These are phyloP conservation scores for Nowickia ferox DNA, from an alignment of 2,888 invertebrate species.

Conservation along the genomic window DNA sequence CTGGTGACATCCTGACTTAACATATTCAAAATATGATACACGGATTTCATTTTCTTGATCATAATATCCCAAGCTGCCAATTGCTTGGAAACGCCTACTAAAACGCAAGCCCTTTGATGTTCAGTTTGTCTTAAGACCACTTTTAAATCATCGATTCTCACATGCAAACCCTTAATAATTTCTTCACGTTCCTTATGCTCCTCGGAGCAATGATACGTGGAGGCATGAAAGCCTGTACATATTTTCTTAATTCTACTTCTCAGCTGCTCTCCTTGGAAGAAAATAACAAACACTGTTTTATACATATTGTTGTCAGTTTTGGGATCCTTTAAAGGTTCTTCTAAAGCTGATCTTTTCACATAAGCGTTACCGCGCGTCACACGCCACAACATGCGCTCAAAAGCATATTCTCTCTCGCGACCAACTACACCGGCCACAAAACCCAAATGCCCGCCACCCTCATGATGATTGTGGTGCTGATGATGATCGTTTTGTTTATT, in stretches of 20 bases:
- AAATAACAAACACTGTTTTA: slow-evolving; percentile 93
- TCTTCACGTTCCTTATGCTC: slow-evolving; percentile 90
- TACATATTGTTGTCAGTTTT: slow-evolving; percentile 88
- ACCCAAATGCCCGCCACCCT: slow-evolving; percentile 84
- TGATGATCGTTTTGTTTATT: slow-evolving; percentile 77
- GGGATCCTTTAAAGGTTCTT: slow-evolving; percentile 90
- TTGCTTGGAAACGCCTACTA: slow-evolving; percentile 92
- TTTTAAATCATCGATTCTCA: slow-evolving; percentile 92
- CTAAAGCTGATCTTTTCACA: slow-evolving; percentile 90
- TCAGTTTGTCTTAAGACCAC: slow-evolving; percentile 91
- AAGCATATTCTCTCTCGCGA: slow-evolving; percentile 91
- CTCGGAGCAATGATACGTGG: slow-evolving; percentile 93
- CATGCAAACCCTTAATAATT: slow-evolving; percentile 94
- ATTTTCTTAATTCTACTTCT: slow-evolving; percentile 93
- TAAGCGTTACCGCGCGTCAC: slow-evolving; percentile 95
- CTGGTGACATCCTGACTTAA: slow-evolving; percentile 96
- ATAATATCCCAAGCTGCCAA: slow-evolving; percentile 93
- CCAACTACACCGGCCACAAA: slow-evolving; percentile 95
- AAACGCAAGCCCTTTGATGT: slow-evolving; percentile 92
- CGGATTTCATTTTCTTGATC: slow-evolving; percentile 96
- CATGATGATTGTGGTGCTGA: slow-evolving; percentile 83
- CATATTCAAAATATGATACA: slow-evolving; percentile 96
- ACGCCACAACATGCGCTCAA: slow-evolving; percentile 94
- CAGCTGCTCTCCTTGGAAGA: slow-evolving; percentile 93
- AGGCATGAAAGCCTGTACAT: slow-evolving; percentile 94